Percentiles rank a stretch among this genome's conserved stretches.
Evolutionary conservation across 1,140 invertebrate species (phyloP).

Genomic region (Varroa destructor): DNA sequence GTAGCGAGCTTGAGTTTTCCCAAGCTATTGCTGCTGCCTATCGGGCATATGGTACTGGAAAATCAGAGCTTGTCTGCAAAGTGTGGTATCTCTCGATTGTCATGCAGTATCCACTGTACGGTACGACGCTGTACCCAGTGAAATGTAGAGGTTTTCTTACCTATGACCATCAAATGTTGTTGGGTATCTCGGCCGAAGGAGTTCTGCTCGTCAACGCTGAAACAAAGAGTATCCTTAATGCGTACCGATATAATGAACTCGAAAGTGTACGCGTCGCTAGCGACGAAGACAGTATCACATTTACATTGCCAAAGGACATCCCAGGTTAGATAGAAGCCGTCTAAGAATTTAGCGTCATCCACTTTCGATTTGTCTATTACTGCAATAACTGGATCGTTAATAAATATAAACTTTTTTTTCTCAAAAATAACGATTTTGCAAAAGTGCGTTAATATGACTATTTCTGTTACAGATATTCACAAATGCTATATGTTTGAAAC

Average conservation of each 20-base stretch:
- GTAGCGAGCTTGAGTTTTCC: conserved; percentile 44
- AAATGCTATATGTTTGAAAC: conserved; percentile 90
- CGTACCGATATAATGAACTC: conserved; percentile 72
- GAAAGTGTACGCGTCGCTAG: conserved; percentile 79
- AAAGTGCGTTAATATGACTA: too few relatives aligned
- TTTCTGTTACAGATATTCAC: conserved; percentile 50
- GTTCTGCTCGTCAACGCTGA: conserved; percentile 72
- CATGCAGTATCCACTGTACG: conserved; percentile 91
- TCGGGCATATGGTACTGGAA: conserved; percentile 69
- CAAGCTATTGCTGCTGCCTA: conserved; percentile 23
- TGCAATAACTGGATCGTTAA: too few relatives aligned
- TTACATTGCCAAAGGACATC: conserved; percentile 49
- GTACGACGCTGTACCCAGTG: conserved; percentile 80
- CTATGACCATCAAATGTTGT: conserved; percentile 57
- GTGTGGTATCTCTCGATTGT: conserved; percentile 81
- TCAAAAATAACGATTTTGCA: too few relatives aligned
- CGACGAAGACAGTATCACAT: conserved; percentile 73
- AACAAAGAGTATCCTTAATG: conserved; percentile 74
- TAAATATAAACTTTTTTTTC: too few relatives aligned
- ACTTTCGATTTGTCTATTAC: too few relatives aligned
- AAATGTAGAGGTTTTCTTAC: conserved; percentile 82
- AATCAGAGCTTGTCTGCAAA: conserved; percentile 77
- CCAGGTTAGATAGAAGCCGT: conserved; percentile 37
- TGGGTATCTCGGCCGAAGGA: conserved; percentile 82
- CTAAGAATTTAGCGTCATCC: too few relatives aligned